Percentiles rank a stretch among this genome's conserved stretches.
These are phyloP conservation scores for Apodemus agrarius DNA, from an alignment of 2,797 vertebrate species.

Conservation along the genomic window DNA sequence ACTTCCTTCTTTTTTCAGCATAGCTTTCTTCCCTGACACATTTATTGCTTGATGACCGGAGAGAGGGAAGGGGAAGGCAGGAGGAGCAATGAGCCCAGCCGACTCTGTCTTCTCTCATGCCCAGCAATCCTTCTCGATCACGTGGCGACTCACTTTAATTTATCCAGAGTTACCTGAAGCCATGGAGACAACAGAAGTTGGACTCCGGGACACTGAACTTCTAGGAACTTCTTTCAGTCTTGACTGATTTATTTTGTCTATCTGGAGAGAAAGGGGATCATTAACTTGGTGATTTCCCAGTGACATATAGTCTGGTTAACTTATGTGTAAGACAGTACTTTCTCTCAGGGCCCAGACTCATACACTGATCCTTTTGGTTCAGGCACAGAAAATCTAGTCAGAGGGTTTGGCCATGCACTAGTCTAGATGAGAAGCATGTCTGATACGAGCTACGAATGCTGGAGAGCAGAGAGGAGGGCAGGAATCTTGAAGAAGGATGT, in stretches of 20 bases:
- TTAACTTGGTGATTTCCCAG: background rate
- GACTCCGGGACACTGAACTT: background rate
- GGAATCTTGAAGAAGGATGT: background rate
- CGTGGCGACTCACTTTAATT: background rate
- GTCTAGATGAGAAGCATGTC: background rate
- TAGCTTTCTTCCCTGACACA: background rate
- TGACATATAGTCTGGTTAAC: background rate
- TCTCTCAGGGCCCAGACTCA: background rate
- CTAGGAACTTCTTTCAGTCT: background rate
- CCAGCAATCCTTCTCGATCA: background rate
- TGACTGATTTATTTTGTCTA: conserved; percentile 25
- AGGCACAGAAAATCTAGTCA: background rate
- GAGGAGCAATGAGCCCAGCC: background rate
- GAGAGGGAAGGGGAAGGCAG: background rate
- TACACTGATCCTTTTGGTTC: background rate
- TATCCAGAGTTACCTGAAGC: background rate
- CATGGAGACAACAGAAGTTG: background rate
- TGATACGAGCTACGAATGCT: background rate
- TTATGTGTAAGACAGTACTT: background rate
- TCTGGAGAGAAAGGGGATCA: background rate
- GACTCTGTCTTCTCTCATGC: background rate
- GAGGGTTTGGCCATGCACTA: background rate
- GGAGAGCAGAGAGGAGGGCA: background rate
- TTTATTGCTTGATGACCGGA: background rate
- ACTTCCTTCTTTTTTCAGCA: conserved; percentile 35